Base-by-base conservation (phyloP, 2,888 invertebrate genomes). In the Hypsopygia costalis region DNA sequence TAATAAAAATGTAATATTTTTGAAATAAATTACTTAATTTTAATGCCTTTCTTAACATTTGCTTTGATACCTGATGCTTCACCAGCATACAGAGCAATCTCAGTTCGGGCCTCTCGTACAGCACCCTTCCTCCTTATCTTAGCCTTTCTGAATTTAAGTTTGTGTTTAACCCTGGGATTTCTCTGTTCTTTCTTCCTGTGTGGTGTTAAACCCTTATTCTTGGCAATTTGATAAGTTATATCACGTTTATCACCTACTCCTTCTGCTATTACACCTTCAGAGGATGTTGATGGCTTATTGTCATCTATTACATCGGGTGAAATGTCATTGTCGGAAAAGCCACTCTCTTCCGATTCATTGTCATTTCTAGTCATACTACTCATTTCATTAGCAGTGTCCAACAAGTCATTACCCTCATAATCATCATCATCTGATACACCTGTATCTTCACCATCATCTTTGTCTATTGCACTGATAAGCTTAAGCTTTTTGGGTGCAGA, bases 101-200 rank as follows among this genome's bases (percentile, higher is more conserved):
- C 98, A 45, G 92, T 95, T 49, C 96, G 91, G 1, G 95, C 93
- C 63, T 94, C 94, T 45, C 97, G 93, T 0, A 98, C 94, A 64
- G 98, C 97, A 67, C 98, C 98, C 89, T 95, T 97, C 76, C 98
- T 93, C 42, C 97, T 92, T 51, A 98, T 95, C 59, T 95, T 92
- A 0, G 98, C 98, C 78, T 97, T 98, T 47, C 95, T 92, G 80
- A 93, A 99, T 76, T 98, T 98, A 55, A 94, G 93, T 58, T 96
- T 94, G 74, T 98, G 95, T 76, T 98, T 98, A 3, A 99, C 98
- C 62, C 99, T 92, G 0, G 98, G 98, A 91, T 99, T 98, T 47
- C 97, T 92, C 58, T 94, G 92, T 66, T 97, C 97, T 77, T 97
- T 98, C 82, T 96, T 98, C 50, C 97, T 92, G 55, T 94, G 91